Percentiles rank a stretch among this genome's conserved stretches.
Conservation (phyloP, 2,797 vertebrate genomes). For the Gallinago solitaria region DNA sequence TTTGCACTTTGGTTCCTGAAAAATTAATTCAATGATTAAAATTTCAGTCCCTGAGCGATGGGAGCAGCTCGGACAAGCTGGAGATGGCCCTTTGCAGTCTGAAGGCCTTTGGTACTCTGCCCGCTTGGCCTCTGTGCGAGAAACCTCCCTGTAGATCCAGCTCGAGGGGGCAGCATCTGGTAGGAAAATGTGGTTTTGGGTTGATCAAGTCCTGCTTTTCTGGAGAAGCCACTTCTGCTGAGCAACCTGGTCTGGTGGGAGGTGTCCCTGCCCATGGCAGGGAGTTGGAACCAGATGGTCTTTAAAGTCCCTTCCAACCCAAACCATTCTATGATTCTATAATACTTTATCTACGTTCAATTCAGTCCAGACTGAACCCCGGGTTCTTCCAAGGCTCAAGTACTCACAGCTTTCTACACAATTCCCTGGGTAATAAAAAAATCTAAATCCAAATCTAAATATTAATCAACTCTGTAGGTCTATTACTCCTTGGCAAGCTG, state of each 20-base stretch:
- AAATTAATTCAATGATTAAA: constrained; percentile 79
- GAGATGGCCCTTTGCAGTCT: constrained; percentile 37
- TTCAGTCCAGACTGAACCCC: neutral
- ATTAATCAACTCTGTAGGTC: neutral
- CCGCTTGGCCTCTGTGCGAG: neutral
- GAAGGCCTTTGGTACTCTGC: constrained; percentile 7
- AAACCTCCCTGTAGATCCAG: neutral
- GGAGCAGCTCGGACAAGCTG: constrained; percentile 47
- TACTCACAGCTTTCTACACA: neutral
- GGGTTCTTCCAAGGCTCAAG: neutral
- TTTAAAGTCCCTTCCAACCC: too few relatives aligned
- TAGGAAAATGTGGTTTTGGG: neutral
- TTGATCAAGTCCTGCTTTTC: neutral
- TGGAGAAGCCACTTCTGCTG: neutral
- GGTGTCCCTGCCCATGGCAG: too few relatives aligned
- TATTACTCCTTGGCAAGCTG: neutral
- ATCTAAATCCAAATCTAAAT: neutral
- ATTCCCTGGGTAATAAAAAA: neutral
- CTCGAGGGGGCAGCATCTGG: neutral
- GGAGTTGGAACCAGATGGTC: too few relatives aligned
- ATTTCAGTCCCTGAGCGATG: constrained; percentile 73
- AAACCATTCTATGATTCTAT: neutral
- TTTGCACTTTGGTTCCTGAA: constrained; percentile 68
- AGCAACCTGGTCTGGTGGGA: too few relatives aligned
- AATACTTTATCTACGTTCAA: neutral